Conservation (phyloP, 2,113 vertebrate species). For the Cryptotis parvus region DNA sequence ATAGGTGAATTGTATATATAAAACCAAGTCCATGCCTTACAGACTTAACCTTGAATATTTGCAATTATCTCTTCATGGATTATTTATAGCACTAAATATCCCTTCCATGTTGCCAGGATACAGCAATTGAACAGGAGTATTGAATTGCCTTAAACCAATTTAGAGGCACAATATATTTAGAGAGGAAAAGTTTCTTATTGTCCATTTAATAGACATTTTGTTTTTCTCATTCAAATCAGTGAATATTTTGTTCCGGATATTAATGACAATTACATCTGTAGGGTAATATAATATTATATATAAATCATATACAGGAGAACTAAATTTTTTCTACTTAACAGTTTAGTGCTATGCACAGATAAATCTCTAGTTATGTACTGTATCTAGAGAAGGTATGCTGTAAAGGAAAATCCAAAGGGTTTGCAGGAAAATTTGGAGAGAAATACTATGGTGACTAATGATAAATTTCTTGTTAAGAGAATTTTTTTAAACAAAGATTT, state of each 20-base stretch:
- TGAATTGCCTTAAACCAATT: slow-evolving; percentile 32
- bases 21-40: slow-evolving; percentile 7
- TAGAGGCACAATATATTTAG: not conserved
- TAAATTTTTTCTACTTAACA: not conserved
- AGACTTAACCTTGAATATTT: slow-evolving; percentile 57
- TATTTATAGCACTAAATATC: slow-evolving; percentile 62
- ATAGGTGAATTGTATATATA: not conserved
- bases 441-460: not conserved
- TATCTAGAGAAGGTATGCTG: not conserved
- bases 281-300: not conserved
- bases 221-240: not conserved
- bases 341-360: not conserved
- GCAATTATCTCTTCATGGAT: slow-evolving; percentile 55
- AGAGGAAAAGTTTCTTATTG: not conserved
- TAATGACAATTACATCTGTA: not conserved
- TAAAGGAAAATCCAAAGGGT: not conserved
- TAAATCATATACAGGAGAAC: not conserved
- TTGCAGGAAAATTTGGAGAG: not conserved
- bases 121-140: slow-evolving; percentile 43
- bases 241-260: not conserved
- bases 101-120: not conserved
- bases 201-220: not conserved
- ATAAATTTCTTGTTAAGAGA: not conserved
- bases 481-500: too few species aligned
- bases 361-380: too few species aligned